Evolutionary conservation across 2,113 vertebrate genomes (phyloP).

Genomic region (Thermophis baileyi): DNA sequence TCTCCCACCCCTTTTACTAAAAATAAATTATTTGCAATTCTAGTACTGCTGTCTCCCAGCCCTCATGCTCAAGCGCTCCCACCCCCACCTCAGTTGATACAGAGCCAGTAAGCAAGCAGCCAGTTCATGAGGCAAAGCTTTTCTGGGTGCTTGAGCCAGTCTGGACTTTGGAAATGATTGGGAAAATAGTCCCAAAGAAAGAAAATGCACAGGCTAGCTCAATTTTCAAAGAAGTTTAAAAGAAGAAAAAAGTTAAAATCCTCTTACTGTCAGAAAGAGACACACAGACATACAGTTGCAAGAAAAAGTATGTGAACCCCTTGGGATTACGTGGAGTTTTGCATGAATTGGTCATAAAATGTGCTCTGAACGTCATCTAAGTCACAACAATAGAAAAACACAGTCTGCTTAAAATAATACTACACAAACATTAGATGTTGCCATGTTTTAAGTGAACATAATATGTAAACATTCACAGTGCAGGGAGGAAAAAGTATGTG

Average conservation of each 20-base stretch:
- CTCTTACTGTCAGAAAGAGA: neutral
- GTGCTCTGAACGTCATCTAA: no score
- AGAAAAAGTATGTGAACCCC: no score
- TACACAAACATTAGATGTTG: no score
- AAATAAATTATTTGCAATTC: neutral
- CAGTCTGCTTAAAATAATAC: no score
- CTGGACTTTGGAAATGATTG: neutral
- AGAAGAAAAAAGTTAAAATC: neutral
- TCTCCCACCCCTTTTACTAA: neutral
- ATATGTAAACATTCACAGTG: no score
- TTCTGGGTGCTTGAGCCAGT: neutral
- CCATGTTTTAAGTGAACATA: no score
- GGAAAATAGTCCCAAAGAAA: neutral
- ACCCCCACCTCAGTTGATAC: neutral
- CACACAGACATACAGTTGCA: no score
- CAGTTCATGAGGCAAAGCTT: neutral
- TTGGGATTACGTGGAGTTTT: no score
- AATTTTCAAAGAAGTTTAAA: neutral
- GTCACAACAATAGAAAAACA: no score
- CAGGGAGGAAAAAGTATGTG: no score
- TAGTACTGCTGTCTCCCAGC: neutral
- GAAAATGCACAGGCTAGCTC: neutral
- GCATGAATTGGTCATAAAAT: no score
- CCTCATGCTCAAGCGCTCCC: neutral
- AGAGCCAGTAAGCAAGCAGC: neutral